Conservation (phyloP, 2,888 invertebrate genomes). For the Operophtera brumata region DNA sequence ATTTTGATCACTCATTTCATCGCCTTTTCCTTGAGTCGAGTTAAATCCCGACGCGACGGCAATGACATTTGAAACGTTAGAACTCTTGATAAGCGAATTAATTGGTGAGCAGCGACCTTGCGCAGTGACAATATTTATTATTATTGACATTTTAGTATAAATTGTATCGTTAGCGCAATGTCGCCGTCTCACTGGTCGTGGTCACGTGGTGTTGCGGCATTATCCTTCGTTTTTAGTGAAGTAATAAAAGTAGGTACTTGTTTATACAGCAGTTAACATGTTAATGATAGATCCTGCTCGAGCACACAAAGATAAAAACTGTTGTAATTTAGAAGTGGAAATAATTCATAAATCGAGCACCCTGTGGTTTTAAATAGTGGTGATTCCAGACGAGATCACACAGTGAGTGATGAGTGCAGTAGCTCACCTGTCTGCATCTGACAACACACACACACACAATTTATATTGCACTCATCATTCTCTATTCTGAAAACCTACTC, state of each 20-base stretch:
- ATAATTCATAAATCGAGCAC: conserved; percentile 38
- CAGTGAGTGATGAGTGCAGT: conserved; percentile 13
- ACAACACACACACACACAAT: neutral
- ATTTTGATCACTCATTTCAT: conserved; percentile 9
- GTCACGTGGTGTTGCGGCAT: neutral
- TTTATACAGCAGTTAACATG: conserved; percentile 23
- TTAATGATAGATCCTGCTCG: conserved; percentile 25
- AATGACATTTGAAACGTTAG: conserved; percentile 47
- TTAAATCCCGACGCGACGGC: conserved; percentile 36
- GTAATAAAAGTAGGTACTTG: conserved; percentile 10
- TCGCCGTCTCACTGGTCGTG: neutral
- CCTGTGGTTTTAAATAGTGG: conserved; percentile 57
- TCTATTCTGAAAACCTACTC: too few species aligned
- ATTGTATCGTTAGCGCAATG: conserved; percentile 5
- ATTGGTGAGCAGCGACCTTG: conserved; percentile 31
- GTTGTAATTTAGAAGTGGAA: neutral
- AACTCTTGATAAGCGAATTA: conserved; percentile 30
- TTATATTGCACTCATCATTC: too few species aligned
- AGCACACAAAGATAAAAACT: conserved; percentile 5
- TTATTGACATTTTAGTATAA: conserved; percentile 25
- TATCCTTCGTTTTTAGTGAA: conserved; percentile 25
- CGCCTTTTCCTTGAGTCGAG: conserved; percentile 36
- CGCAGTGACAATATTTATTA: conserved; percentile 38
- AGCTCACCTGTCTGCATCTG: conserved; percentile 4
- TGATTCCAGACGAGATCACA: conserved; percentile 59